Evolutionary conservation across 2,888 invertebrate genomes (phyloP).

Genomic region (Pseudeuparius sepicola): DNA sequence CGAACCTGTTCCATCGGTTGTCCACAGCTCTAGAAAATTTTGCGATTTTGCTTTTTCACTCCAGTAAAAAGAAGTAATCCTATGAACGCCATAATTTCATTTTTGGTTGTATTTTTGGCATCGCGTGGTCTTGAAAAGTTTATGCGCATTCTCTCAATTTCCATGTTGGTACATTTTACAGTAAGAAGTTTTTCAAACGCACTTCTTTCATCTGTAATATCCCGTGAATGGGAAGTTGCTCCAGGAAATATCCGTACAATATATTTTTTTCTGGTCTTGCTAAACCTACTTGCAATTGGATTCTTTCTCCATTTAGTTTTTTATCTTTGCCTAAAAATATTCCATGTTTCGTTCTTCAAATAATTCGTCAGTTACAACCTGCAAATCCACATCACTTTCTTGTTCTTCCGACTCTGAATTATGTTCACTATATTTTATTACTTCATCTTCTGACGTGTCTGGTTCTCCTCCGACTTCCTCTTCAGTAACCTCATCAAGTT

Average conservation of each 20-base stretch:
- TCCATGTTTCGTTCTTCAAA: conserved; percentile 5
- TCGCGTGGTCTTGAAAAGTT: too few relatives aligned
- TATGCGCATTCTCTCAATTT: too few relatives aligned
- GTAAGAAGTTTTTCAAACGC: too few relatives aligned
- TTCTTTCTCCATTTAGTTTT: conserved; percentile 19
- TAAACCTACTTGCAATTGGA: conserved; percentile 17
- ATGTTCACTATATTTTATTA: conserved; percentile 18
- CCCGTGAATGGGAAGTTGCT: too few relatives aligned
- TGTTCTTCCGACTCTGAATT: conserved; percentile 17
- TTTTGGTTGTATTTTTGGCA: too few relatives aligned
- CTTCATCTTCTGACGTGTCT: conserved; percentile 19
- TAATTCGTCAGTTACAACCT: too few relatives aligned
- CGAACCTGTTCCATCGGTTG: conserved; percentile 20
- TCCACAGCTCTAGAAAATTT: conserved; percentile 23
- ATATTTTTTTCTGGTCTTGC: conserved; percentile 22
- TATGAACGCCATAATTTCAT: conserved; percentile 22
- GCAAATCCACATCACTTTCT: conserved; percentile 10
- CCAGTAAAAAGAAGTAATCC: conserved; percentile 21
- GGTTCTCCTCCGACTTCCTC: conserved; percentile 16
- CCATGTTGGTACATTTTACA: too few relatives aligned
- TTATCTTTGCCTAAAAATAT: conserved; percentile 17
- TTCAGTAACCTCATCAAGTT: conserved; percentile 12
- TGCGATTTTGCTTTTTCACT: conserved; percentile 22
- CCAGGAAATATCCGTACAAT: conserved; percentile 19
- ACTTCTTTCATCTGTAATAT: too few relatives aligned